A percentile compares a stretch with the other conserved stretches of the same genome.
These are phyloP conservation scores for Philopotamus ludificatus DNA, from an alignment of 1,140 invertebrate genomes.

Conservation along the genomic window DNA sequence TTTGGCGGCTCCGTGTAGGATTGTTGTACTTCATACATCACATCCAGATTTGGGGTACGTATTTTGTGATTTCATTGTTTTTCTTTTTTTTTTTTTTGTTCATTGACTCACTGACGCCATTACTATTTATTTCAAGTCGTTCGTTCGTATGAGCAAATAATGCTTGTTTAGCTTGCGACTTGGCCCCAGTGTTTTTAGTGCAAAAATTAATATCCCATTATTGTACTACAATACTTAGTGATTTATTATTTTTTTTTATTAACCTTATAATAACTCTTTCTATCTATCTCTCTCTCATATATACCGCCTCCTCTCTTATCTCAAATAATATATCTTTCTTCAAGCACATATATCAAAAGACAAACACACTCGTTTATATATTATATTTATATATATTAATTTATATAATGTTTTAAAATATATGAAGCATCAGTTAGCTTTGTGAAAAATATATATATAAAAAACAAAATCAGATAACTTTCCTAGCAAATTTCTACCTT, in stretches of 20 bases:
- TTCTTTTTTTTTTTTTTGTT: no score
- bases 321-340: slow-evolving; percentile 50
- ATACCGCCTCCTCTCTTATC: slow-evolving; percentile 40
- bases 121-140: slow-evolving; percentile 22
- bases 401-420: slow-evolving; percentile 14
- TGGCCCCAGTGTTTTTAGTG: no score
- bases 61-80: slow-evolving; percentile 38
- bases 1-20: background rate
- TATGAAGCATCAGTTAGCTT: background rate
- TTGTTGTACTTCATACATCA: slow-evolving; percentile 22
- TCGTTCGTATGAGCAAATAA: no score
- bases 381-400: no score
- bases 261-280: slow-evolving; percentile 24
- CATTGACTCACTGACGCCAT: slow-evolving; percentile 21
- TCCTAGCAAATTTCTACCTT: background rate
- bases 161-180: no score
- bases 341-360: slow-evolving; percentile 58
- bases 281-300: slow-evolving; percentile 20
- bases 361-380: slow-evolving; percentile 51
- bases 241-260: slow-evolving; percentile 28
- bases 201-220: no score
- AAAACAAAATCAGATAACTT: slow-evolving; percentile 18
- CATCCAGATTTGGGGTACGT: slow-evolving; percentile 38
- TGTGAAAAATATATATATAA: background rate
- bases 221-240: slow-evolving; percentile 17